Percentiles rank a stretch among this genome's conserved stretches.
Evolutionary conservation across 2,888 invertebrate species (phyloP).

Genomic region (Synanthedon tipuliformis): DNA sequence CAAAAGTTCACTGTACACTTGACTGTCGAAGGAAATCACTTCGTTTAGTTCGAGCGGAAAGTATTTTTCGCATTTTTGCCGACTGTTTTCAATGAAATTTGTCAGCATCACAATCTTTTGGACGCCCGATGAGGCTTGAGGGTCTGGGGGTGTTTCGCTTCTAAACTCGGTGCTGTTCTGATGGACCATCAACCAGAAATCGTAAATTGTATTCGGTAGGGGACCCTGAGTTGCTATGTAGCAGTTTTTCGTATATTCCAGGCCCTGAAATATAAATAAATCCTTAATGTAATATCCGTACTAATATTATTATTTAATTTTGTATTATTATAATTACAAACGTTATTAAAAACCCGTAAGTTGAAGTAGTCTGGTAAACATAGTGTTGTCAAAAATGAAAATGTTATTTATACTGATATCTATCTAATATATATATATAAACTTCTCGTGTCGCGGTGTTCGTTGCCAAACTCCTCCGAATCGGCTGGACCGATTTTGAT

Average conservation of each 20-base stretch:
- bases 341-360: no score
- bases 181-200: slow-evolving; percentile 91
- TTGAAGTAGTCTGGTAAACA: no score
- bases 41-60: slow-evolving; percentile 76
- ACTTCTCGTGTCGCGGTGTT: no score
- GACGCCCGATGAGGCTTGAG: slow-evolving; percentile 14
- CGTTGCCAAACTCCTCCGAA: no score
- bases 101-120: slow-evolving; percentile 91
- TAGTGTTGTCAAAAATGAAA: no score
- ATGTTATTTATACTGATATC: no score
- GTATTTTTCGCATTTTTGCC: slow-evolving; percentile 91
- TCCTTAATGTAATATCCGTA: no score
- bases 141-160: slow-evolving; percentile 11
- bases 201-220: slow-evolving; percentile 86
- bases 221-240: slow-evolving; percentile 96
- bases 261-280: slow-evolving; percentile 88
- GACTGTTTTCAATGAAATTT: slow-evolving; percentile 84
- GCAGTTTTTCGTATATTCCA: slow-evolving; percentile 85
- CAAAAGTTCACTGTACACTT: slow-evolving; percentile 15
- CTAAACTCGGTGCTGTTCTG: slow-evolving; percentile 57
- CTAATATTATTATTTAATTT: no score
- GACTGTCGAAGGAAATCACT: slow-evolving; percentile 29
- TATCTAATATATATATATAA: no score
- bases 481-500: no score
- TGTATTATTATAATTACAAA: no score